Base-by-base conservation (phyloP, 2,888 invertebrate genomes). In the Lithophane socia region DNA sequence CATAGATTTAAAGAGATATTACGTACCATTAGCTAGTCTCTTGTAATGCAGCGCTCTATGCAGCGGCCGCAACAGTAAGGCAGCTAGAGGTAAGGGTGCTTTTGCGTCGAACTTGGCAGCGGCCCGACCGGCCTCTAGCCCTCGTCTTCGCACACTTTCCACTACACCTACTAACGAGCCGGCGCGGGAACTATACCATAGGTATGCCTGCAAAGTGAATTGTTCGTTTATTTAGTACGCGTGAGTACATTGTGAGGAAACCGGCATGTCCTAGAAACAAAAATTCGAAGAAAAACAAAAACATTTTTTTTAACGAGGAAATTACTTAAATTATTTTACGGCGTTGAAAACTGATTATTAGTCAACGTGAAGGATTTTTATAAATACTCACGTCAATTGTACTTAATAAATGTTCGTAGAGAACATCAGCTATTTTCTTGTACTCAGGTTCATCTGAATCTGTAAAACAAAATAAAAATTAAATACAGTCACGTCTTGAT, bases 1-100 rank as follows among this genome's bases (percentile, higher is more conserved):
- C 37, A 37, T 5, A 37, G 37, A 37, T 37, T 37, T 37, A 5
- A 37, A 37, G 37, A 37, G 37, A 37, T 37, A 37, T 7, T 49
- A 71, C 24, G 0, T 18, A 87, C 87, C 87, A 8, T 52, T 69
- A 29, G 87, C 88, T 0, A 88, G 77, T 5, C 83, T 63, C 92
- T 98, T 97, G 94, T 99, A 99, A 93, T 99, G 99, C 77, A 99
- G 96, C 86, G 99, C 96, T 73, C 99, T 97, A 94, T 99, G 99
- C 76, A 99, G 97, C 54, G 99, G 99, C 91, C 99, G 98, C 89
- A 99, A 96, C 76, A 99, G 97, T 92, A 99, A 98, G 77, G 98
- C 98, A 64, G 98, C 98, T 61, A 99, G 97, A 37, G 99, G 99
- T 86, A 99, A 97, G 92, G 95, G 94, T 79, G 95, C 86, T 98